phyloP scores from a whole-genome alignment of 2,797 vertebrate genomes.

The Pangasius macronema region DNA sequence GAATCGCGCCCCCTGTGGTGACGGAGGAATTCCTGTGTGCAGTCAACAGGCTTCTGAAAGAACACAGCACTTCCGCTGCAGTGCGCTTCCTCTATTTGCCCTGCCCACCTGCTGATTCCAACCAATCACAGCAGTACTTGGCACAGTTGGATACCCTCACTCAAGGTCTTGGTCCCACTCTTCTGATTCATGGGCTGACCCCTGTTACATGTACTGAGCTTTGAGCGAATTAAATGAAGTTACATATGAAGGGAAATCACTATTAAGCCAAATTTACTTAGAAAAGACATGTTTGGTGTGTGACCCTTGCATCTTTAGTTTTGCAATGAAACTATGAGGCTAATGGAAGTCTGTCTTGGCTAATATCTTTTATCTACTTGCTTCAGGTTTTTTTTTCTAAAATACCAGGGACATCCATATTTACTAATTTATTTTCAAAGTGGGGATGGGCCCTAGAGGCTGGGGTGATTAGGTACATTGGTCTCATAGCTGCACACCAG shows the following conservation, averaged over 20 bases:
- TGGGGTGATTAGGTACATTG: not conserved
- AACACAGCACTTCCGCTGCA: conserved; percentile 79
- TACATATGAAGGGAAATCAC: not conserved
- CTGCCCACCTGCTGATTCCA: conserved; percentile 74
- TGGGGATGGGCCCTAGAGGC: not conserved
- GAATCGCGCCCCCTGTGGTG: conserved; percentile 34
- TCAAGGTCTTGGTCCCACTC: conserved; percentile 80
- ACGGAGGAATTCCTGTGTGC: conserved; percentile 73
- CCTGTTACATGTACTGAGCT: conserved; percentile 90
- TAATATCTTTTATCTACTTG: not conserved
- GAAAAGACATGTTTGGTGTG: not conserved
- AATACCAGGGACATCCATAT: not conserved
- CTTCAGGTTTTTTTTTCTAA: not conserved
- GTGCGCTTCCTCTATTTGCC: conserved; percentile 90
- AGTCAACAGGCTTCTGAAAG: conserved; percentile 77
- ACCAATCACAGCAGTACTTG: conserved; percentile 78
- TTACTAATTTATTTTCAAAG: not conserved
- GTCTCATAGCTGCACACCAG: too few species aligned
- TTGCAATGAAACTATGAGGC: not conserved
- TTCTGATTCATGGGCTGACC: conserved; percentile 88
- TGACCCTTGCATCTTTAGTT: too few species aligned
- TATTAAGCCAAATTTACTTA: not conserved
- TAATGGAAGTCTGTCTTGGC: not conserved
- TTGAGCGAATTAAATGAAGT: conserved; percentile 57
- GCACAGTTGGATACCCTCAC: conserved; percentile 81